phyloP scores from a whole-genome alignment of 30 jellyfish, hydroid and myxozoan species.

The Cassiopea andromeda region DNA sequence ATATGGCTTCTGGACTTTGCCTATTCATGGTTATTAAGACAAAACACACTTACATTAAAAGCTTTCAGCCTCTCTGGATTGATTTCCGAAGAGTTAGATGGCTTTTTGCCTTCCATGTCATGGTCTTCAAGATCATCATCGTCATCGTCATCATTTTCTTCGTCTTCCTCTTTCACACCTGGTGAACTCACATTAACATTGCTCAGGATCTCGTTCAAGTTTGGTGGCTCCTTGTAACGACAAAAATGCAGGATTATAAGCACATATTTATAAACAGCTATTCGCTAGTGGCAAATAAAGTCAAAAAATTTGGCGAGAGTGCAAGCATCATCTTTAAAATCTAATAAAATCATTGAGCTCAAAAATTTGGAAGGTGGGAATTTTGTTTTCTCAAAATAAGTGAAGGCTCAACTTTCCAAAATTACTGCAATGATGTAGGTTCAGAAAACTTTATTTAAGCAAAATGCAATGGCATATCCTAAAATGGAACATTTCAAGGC shows the following conservation, averaged over 20 bases:
- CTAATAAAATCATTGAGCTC: no score
- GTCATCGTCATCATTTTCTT: conserved; percentile 91
- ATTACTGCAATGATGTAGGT: no score
- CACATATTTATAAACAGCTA: not conserved
- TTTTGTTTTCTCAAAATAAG: no score
- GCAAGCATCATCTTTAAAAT: no score
- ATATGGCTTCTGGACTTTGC: not conserved
- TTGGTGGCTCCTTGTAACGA: conserved; percentile 74
- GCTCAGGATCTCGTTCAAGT: conserved; percentile 69
- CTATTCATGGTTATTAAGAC: not conserved
- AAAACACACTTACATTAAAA: conserved; percentile 76
- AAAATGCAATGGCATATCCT: no score
- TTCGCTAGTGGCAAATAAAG: not conserved
- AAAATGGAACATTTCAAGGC: no score
- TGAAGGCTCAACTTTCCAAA: no score
- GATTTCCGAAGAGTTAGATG: conserved; percentile 52
- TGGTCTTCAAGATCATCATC: conserved; percentile 70
- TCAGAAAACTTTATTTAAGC: no score
- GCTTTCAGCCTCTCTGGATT: conserved; percentile 98
- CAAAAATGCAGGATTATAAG: not conserved
- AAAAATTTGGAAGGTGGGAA: no score
- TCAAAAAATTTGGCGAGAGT: not conserved
- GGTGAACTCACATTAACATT: conserved; percentile 64
- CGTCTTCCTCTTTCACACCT: conserved; percentile 83
- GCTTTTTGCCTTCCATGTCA: conserved; percentile 36